Base-by-base conservation (phyloP, 2,888 invertebrate species). In the Ennomos quercinarius region DNA sequence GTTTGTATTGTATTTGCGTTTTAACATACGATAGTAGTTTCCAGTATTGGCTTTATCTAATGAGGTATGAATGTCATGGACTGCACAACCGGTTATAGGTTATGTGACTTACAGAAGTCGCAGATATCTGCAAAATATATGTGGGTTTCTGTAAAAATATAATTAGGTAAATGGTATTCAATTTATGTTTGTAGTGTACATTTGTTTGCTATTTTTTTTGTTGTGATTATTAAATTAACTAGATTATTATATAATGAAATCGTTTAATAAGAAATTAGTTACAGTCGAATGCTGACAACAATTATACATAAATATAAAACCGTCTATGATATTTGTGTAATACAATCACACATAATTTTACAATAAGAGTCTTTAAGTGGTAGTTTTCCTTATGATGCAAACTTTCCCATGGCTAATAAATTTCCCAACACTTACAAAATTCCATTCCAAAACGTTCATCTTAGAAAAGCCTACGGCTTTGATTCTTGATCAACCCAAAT, bases 31-130 rank as follows among this genome's bases (percentile, higher is more conserved):
- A 63, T 59, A 57, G 35, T 57, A 37, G 39, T 63, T 62, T 62
- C 58, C 53, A 66, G 64, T 49, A 58, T 57, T 64, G 56, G 53
- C 52, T 59, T 58, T 59, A 56, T 57, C 64, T 66, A 62, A 66
- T 66, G 63, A 66, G 61, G 57, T 54, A 46, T 50, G 40, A 57
- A 45, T 57, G 53, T 52, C 49, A 48, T 42, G 48, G 48, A 11
- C 40, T 48, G 12, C 45, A 46, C 42, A 52, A 42, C 50, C 39
- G 43, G 36, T 27, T 47, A 12, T 35, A 49, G 41, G 40, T 40
- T 46, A 37, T 46, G 37, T 10, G 46, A 46, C 49, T 49, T 27
- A 5, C 27, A 27, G 27, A 27, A 27, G 27, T 27, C 1, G 34
- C 40, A 13, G 37, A 49, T 49, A 48, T 39, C 48, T 48, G 9